Evolutionary conservation across 1,140 invertebrate genomes (phyloP).

Genomic region (Bombus balteatus): DNA sequence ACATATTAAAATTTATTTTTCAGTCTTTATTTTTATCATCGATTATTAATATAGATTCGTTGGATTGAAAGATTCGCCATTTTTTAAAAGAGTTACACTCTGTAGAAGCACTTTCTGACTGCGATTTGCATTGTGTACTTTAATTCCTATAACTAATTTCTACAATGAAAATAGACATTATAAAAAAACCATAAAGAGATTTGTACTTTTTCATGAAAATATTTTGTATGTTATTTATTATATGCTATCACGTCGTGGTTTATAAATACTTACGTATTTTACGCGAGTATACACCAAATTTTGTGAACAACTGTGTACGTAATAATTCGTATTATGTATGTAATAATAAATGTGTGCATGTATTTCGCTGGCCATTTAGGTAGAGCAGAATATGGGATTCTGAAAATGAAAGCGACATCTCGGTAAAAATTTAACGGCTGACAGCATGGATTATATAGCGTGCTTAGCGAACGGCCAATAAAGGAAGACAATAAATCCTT

Average conservation of each 20-base stretch:
- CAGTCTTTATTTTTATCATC: too few species aligned
- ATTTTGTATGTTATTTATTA: too few species aligned
- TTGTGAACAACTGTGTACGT: not conserved
- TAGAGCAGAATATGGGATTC: not conserved
- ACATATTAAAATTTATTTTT: not conserved
- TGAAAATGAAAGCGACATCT: conserved; percentile 12
- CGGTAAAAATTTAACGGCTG: conserved; percentile 28
- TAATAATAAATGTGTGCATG: too few species aligned
- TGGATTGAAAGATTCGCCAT: not conserved
- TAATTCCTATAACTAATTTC: too few species aligned
- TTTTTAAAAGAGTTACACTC: not conserved
- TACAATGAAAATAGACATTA: too few species aligned
- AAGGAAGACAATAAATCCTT: conserved; percentile 66
- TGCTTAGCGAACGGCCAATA: conserved; percentile 54
- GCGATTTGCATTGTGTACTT: too few species aligned
- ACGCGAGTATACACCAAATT: not conserved
- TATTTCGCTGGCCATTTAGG: too few species aligned
- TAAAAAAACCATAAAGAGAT: too few species aligned
- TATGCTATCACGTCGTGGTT: too few species aligned
- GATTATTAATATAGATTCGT: too few species aligned
- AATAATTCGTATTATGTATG: not conserved
- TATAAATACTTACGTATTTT: too few species aligned
- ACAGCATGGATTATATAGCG: conserved; percentile 26
- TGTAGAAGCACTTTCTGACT: not conserved
- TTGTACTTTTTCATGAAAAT: too few species aligned